These are phyloP conservation scores for Diplosoma virens DNA, from an alignment of 23 tunicate genomes.

Conservation along the genomic window DNA sequence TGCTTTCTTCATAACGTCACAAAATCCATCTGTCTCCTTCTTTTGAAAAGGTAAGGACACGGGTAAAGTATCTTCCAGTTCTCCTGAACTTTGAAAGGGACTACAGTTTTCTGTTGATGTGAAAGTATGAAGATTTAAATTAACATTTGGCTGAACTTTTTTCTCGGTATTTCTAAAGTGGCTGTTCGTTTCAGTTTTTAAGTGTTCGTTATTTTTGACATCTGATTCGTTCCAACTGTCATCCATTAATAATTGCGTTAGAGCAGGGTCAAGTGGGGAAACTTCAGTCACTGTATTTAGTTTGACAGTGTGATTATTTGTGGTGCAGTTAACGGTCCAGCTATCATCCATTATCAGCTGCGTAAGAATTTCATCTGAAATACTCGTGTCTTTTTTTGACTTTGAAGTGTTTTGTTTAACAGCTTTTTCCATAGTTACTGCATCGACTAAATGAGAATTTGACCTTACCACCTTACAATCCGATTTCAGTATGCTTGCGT, in stretches of 20 bases:
- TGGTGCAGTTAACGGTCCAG: slow-evolving; percentile 27
- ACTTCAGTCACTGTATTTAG: not conserved
- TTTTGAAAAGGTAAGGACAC: not conserved
- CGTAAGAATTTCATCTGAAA: slow-evolving; percentile 50
- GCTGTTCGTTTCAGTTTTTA: not conserved
- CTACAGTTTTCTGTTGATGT: not conserved
- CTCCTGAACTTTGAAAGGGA: not conserved
- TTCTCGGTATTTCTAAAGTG: not conserved
- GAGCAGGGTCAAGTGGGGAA: not conserved
- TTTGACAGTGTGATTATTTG: not conserved
- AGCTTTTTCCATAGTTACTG: no score
- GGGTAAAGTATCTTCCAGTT: not conserved
- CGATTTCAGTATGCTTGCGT: no score
- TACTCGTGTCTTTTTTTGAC: slow-evolving; percentile 31
- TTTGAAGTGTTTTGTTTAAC: not conserved
- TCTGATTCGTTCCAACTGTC: not conserved
- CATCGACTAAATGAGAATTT: no score
- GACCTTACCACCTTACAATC: no score
- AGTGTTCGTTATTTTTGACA: not conserved
- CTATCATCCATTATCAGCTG: slow-evolving; percentile 83
- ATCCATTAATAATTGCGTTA: not conserved
- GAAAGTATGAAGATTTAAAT: not conserved
- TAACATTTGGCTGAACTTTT: not conserved
- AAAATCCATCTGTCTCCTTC: no score
- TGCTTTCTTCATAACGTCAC: no score